These are phyloP conservation scores for Macquaria australasica DNA, from an alignment of 2,113 vertebrate species.

Conservation along the genomic window DNA sequence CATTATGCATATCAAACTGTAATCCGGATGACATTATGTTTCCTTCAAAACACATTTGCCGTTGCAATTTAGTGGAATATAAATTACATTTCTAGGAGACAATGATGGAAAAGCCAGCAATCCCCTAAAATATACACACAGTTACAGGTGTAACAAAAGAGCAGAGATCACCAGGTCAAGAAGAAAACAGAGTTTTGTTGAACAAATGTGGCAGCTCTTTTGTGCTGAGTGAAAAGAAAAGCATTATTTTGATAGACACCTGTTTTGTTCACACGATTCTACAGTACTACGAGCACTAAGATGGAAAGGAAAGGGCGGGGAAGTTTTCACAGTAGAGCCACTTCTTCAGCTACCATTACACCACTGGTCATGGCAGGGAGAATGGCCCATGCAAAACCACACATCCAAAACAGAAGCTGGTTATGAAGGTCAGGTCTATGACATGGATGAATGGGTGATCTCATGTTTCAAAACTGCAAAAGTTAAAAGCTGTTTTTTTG, in stretches of 20 bases:
- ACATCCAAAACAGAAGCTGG: conserved; percentile 61
- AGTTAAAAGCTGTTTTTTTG: conserved; percentile 52
- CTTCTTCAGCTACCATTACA: conserved; percentile 44
- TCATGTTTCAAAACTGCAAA: conserved; percentile 62
- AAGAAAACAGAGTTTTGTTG: not conserved
- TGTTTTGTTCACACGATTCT: not conserved
- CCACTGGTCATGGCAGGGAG: conserved; percentile 74
- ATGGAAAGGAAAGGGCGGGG: not conserved
- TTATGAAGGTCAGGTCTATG: conserved; percentile 63
- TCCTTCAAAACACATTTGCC: conserved; percentile 7
- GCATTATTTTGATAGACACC: not conserved
- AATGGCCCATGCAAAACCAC: conserved; percentile 69
- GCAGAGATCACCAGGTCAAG: not conserved
- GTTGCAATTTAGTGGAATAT: conserved; percentile 1
- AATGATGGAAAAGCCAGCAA: not conserved
- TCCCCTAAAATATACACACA: not conserved
- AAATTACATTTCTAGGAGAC: not conserved
- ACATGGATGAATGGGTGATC: conserved; percentile 61
- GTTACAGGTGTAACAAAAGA: not conserved
- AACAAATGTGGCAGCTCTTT: not conserved
- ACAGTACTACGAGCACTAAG: not conserved
- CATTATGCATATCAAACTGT: conserved; percentile 5
- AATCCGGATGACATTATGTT: not conserved
- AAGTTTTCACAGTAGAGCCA: not conserved
- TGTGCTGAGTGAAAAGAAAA: not conserved